These are phyloP conservation scores for Oostethus manadensis DNA, from an alignment of 2,113 vertebrate species.

Conservation along the genomic window DNA sequence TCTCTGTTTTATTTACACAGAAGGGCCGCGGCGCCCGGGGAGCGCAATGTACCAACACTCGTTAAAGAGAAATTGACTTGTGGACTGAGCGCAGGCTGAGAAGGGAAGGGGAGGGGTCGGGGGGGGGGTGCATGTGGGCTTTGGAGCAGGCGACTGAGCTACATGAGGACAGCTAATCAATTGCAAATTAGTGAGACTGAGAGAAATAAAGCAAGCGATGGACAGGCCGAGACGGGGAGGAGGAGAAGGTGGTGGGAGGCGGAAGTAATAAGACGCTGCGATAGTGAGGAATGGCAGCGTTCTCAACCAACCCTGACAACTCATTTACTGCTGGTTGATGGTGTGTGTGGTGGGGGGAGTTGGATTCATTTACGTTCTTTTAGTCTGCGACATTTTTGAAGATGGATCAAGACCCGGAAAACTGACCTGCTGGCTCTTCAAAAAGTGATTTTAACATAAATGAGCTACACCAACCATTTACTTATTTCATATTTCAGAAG, in stretches of 20 bases:
- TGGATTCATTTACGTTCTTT: constrained; percentile 19
- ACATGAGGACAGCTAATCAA: constrained; percentile 89
- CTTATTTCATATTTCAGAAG: background rate
- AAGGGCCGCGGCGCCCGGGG: constrained; percentile 86
- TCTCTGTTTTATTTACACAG: constrained; percentile 84
- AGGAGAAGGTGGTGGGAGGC: constrained; percentile 44
- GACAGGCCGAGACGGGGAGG: constrained; percentile 23
- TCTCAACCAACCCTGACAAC: constrained; percentile 44
- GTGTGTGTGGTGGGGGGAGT: constrained; percentile 2
- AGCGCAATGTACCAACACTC: constrained; percentile 90
- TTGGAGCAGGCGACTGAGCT: constrained; percentile 46
- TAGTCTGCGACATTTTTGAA: constrained; percentile 6
- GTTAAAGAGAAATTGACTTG: constrained; percentile 97
- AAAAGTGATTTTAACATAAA: background rate
- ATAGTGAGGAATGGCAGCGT: constrained; percentile 46
- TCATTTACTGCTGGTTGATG: constrained; percentile 42
- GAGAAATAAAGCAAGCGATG: constrained; percentile 52
- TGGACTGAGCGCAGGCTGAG: constrained; percentile 61
- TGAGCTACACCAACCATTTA: background rate
- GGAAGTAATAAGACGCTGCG: constrained; percentile 52
- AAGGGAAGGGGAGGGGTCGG: background rate
- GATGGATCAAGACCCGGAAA: background rate
- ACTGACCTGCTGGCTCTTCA: background rate
- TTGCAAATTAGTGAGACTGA: constrained; percentile 71
- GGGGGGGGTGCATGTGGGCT: background rate